phyloP scores from a whole-genome alignment of 2,113 vertebrate species.

The Chionodraco myersi region DNA sequence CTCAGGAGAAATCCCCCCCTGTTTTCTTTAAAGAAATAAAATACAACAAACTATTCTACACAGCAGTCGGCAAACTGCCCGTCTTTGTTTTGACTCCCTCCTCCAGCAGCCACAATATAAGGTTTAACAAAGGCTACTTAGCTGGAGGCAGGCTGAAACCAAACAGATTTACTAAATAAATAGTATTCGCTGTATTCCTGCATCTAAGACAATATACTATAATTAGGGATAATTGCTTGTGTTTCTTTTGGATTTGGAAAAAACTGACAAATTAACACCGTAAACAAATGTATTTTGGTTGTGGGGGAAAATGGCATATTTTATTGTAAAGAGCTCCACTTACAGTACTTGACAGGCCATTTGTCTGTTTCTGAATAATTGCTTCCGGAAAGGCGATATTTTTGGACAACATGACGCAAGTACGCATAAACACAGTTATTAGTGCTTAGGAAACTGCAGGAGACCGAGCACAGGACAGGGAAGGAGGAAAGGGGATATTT shows the following conservation, averaged over 20 bases:
- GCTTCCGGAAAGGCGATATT: slow-evolving; percentile 73
- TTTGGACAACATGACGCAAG: slow-evolving; percentile 79
- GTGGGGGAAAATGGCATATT: background rate
- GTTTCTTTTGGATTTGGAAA: background rate
- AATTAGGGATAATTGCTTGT: background rate
- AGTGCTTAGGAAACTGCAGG: slow-evolving; percentile 69
- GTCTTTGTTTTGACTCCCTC: slow-evolving; percentile 8
- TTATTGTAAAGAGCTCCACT: slow-evolving; percentile 14
- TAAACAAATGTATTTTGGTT: slow-evolving; percentile 25
- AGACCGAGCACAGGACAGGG: slow-evolving; percentile 45
- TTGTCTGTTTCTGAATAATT: slow-evolving; percentile 74
- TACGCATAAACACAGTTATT: slow-evolving; percentile 82
- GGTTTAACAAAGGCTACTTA: background rate
- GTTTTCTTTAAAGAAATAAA: background rate
- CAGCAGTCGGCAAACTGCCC: background rate
- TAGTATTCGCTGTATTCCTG: background rate
- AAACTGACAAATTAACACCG: no score
- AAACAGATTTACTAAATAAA: background rate
- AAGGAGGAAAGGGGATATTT: slow-evolving; percentile 61
- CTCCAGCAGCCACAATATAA: background rate
- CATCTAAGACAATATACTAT: background rate
- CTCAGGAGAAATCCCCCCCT: background rate
- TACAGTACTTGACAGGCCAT: slow-evolving; percentile 56
- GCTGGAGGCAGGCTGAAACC: slow-evolving; percentile 2
- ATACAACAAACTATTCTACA: background rate